These are phyloP conservation scores for Pseudois nayaur DNA, from an alignment of 2,113 vertebrate genomes.

Conservation along the genomic window DNA sequence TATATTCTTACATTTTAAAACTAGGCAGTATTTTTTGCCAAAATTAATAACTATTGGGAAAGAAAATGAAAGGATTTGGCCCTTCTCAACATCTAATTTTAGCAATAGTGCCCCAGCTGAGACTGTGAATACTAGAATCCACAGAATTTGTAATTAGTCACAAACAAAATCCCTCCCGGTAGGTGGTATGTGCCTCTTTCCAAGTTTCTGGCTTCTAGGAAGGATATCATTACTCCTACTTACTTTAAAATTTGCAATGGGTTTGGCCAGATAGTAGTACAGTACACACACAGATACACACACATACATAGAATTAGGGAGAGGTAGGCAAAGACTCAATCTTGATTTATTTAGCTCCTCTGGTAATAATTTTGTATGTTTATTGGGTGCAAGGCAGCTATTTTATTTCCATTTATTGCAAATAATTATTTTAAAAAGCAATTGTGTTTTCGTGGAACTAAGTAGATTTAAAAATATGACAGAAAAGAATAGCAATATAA, in stretches of 20 bases:
- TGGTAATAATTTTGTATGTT: neutral
- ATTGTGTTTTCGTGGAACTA: neutral
- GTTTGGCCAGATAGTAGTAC: neutral
- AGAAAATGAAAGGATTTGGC: neutral
- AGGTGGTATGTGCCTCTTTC: neutral
- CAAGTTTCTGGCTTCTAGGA: neutral
- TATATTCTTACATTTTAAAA: neutral
- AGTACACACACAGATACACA: neutral
- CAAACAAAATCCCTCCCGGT: neutral
- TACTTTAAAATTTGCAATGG: neutral
- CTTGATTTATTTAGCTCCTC: neutral
- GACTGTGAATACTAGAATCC: neutral
- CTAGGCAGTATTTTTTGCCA: neutral
- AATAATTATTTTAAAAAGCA: slow-evolving; percentile 31
- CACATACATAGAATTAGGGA: neutral
- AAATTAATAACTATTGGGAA: neutral
- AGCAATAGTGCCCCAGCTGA: neutral
- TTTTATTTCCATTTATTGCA: neutral
- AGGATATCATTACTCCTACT: neutral
- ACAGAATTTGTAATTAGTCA: neutral
- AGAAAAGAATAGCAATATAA: neutral
- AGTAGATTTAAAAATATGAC: neutral
- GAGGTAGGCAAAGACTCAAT: neutral
- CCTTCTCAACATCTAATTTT: neutral
- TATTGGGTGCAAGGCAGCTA: neutral